A percentile compares a stretch with the other conserved stretches of the same genome.
These are phyloP conservation scores for Yponomeuta sedellus DNA, from an alignment of 2,888 invertebrate genomes.

Conservation along the genomic window DNA sequence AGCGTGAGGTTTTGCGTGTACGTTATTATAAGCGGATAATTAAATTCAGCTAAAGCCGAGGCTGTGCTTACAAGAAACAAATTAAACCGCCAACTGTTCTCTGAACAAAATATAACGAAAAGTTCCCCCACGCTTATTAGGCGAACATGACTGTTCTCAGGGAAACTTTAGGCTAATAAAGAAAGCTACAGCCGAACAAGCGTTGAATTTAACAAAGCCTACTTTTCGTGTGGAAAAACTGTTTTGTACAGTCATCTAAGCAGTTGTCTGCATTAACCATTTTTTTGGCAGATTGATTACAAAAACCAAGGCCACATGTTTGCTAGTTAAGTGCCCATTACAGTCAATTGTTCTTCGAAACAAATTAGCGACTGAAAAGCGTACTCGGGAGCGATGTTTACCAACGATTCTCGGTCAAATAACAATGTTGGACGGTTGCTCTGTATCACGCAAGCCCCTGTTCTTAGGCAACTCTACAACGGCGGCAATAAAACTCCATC, in stretches of 20 bases:
- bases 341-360: not conserved
- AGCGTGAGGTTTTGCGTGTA: no score
- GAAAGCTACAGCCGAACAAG: not conserved
- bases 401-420: not conserved
- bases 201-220: no score
- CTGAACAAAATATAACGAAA: not conserved
- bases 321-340: not conserved
- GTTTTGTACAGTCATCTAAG: not conserved
- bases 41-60: not conserved
- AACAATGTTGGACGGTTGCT: slow-evolving; percentile 3
- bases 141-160: not conserved
- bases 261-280: not conserved
- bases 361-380: not conserved
- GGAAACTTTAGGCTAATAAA: not conserved
- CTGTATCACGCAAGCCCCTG: slow-evolving; percentile 37
- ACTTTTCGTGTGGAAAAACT: no score
- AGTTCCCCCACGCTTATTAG: not conserved
- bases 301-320: not conserved
- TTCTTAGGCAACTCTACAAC: slow-evolving; percentile 16
- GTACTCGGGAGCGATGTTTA: not conserved
- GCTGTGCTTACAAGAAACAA: not conserved
- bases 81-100: not conserved
- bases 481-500: slow-evolving; percentile 59
- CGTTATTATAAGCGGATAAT: not conserved
- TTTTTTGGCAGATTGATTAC: not conserved